Conservation (phyloP, 2,113 vertebrate species). For the Sinocyclocheilus grahami region DNA sequence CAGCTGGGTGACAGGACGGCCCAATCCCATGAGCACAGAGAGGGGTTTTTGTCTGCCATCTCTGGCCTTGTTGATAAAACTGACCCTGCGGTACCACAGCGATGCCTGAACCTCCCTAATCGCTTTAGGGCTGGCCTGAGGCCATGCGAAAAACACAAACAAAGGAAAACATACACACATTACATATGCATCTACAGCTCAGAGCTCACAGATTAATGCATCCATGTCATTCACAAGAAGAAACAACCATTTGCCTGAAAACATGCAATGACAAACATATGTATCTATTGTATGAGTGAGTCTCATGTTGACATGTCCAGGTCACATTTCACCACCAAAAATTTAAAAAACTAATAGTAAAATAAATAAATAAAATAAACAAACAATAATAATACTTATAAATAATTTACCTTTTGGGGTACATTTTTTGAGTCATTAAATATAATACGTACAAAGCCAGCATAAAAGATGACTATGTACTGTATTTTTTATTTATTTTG, state of each 20-base stretch:
- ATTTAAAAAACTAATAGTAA: too few relatives aligned
- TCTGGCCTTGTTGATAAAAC: conserved; percentile 58
- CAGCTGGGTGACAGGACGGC: conserved; percentile 48
- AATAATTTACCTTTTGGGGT: too few relatives aligned
- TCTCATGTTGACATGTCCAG: neutral
- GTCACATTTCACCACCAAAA: too few relatives aligned
- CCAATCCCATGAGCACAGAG: conserved; percentile 41
- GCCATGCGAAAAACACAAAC: conserved; percentile 36
- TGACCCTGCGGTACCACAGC: conserved; percentile 56
- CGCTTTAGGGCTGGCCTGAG: conserved; percentile 52
- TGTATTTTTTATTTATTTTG: too few relatives aligned
- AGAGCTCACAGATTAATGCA: neutral
- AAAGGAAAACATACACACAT: neutral
- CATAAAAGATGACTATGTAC: too few relatives aligned
- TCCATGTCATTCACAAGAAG: neutral
- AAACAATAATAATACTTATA: too few relatives aligned
- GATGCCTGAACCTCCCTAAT: conserved; percentile 60
- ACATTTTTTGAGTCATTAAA: too few relatives aligned
- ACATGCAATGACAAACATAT: neutral
- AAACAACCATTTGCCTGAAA: too few relatives aligned
- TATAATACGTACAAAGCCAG: too few relatives aligned
- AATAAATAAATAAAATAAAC: too few relatives aligned
- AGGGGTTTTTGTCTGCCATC: conserved; percentile 53
- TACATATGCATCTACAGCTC: neutral
- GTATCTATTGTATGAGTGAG: neutral